These are phyloP conservation scores for Heteractis magnifica DNA, from an alignment of 92 coral and sea anemone species.

Conservation along the genomic window DNA sequence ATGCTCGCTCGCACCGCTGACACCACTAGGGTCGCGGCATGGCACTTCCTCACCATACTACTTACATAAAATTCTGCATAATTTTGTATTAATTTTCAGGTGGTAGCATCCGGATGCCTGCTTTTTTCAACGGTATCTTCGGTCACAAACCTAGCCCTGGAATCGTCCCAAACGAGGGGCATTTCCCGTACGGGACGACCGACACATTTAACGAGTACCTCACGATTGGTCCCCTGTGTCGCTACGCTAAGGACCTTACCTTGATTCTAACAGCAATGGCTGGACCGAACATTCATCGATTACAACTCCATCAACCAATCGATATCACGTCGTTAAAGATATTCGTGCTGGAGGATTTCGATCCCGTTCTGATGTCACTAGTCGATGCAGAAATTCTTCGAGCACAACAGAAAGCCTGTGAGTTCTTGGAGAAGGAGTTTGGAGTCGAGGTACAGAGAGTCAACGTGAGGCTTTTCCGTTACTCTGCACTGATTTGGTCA, in stretches of 20 bases:
- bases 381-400: conserved; percentile 51
- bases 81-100: conserved; percentile 32
- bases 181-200: conserved; percentile 69
- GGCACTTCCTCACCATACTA: not conserved
- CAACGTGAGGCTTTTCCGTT: conserved; percentile 53
- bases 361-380: conserved; percentile 63
- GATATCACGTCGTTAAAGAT: conserved; percentile 70
- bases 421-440: conserved; percentile 47
- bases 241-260: conserved; percentile 70
- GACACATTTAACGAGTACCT: conserved; percentile 69
- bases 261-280: conserved; percentile 78
- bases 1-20: too few relatives aligned
- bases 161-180: conserved; percentile 74
- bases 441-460: conserved; percentile 44
- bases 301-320: conserved; percentile 56
- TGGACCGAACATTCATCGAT: conserved; percentile 51
- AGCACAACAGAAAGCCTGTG: conserved; percentile 43
- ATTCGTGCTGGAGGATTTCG: conserved; percentile 53
- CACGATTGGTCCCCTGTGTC: conserved; percentile 84
- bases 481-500: conserved; percentile 76
- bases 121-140: conserved; percentile 81
- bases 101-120: conserved; percentile 84
- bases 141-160: conserved; percentile 88
- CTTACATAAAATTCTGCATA: not conserved
- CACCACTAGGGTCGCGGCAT: too few relatives aligned